Base-by-base conservation (phyloP, 1,140 invertebrate species). In the Drosophila obscura region DNA sequence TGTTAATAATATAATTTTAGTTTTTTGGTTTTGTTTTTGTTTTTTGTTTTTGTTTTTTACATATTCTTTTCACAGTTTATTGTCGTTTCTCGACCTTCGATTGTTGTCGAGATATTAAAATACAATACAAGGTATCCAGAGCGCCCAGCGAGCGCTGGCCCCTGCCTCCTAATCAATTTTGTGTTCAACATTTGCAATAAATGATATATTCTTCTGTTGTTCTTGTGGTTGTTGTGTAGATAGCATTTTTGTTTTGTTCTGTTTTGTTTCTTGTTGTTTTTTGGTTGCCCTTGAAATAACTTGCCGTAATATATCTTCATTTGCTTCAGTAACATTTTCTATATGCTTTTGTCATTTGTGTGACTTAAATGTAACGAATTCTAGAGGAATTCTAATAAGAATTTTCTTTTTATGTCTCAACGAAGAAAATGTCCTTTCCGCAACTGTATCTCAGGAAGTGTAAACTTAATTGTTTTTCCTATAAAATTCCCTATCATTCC, bases 61-160 rank as follows among this genome's bases (percentile, higher is more conserved):
- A 91, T 89, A 84, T 81, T 91, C 66, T 72, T 84, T 91, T 92
- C 90, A 92, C 91, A 92, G 90, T 92, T 92, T 91, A 92, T 91
- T 91, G 90, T 91, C 90, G 90, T 90, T 91, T 91, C 90, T 91
- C 90, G 90, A 91, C 90, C 59, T 78, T 91, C 80, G 82, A 90
- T 84, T 89, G 77, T 77, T 87, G 90, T 91, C 90, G 90, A 91
- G 90, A 91, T 90, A 91, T 90, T 90, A 90, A 91, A 91, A 87
- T 90, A 90, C 81, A 88, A 82, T 90, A 89, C 65, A 75, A 66
- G 71, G 72, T 84, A 71, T 61, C 74, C 58, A 52, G 74, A 73
- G 67, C 77, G 63, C 73, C 68, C 74, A 63, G 53, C 76, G 62
- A 57, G 57, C 59, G 85, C 74, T 79, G 60, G 35, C 62, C 61